A percentile compares a stretch with the other conserved stretches of the same genome.
These are phyloP conservation scores for Altica lythri DNA, from an alignment of 2,888 invertebrate species.

Conservation along the genomic window DNA sequence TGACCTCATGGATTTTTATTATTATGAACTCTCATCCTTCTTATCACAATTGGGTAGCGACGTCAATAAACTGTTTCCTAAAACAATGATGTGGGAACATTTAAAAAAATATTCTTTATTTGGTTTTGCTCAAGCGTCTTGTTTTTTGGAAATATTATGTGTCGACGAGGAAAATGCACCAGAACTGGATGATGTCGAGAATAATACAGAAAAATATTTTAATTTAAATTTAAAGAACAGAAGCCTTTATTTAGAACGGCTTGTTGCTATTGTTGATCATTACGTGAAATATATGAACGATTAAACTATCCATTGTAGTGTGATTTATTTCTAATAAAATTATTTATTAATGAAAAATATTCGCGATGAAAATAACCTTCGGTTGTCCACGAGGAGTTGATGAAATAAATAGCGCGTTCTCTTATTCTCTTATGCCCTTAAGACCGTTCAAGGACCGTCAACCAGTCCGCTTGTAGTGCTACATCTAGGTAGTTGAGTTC, in stretches of 20 bases:
- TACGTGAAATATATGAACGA: no score
- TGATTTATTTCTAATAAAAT: no score
- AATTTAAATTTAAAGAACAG: not conserved
- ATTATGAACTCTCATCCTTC: slow-evolving; percentile 42
- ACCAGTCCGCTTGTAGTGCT: no score
- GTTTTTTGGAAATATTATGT: not conserved
- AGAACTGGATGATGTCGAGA: not conserved
- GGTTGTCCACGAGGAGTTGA: no score
- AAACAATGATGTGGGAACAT: slow-evolving; percentile 41
- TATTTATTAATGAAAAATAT: no score
- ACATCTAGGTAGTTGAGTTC: no score
- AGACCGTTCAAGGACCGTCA: no score
- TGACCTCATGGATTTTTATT: slow-evolving; percentile 44
- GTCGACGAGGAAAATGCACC: not conserved
- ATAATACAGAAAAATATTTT: not conserved
- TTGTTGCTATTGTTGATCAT: not conserved
- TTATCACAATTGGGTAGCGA: slow-evolving; percentile 44
- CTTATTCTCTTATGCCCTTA: no score
- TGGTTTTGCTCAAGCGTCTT: not conserved
- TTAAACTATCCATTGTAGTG: no score
- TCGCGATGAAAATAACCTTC: no score
- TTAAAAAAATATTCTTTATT: slow-evolving; percentile 41
- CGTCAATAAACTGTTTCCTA: slow-evolving; percentile 45
- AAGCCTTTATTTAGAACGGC: not conserved
- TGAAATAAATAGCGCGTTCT: no score